Conservation (phyloP, 2,888 invertebrate species). For the Rhamphomyia laevipes region DNA sequence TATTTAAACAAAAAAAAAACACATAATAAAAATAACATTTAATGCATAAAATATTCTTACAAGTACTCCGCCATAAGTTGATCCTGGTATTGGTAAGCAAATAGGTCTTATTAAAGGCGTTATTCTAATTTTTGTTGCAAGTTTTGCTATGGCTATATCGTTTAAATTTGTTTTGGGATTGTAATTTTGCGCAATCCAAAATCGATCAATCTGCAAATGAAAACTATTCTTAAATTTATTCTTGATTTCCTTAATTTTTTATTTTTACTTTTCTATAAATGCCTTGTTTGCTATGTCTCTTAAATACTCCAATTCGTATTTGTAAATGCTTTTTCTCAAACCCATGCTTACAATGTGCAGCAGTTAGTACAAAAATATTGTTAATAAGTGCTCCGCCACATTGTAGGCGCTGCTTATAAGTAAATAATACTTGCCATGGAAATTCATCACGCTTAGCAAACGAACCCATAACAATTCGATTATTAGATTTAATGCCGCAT, state of each 20-base stretch:
- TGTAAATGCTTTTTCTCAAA: background rate
- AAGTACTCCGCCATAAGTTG: slow-evolving; percentile 11
- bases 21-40: too few species aligned
- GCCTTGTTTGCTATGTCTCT: too few species aligned
- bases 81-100: slow-evolving; percentile 9
- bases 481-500: slow-evolving; percentile 52
- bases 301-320: too few species aligned
- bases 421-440: slow-evolving; percentile 51
- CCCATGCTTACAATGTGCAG: slow-evolving; percentile 10
- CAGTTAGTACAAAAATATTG: slow-evolving; percentile 9
- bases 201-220: too few species aligned
- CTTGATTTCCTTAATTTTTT: too few species aligned
- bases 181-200: background rate
- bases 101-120: slow-evolving; percentile 13
- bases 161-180: slow-evolving; percentile 9
- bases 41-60: slow-evolving; percentile 5
- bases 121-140: slow-evolving; percentile 8
- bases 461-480: slow-evolving; percentile 57
- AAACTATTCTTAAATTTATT: too few species aligned
- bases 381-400: slow-evolving; percentile 11
- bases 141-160: slow-evolving; percentile 13
- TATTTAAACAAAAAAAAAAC: too few species aligned
- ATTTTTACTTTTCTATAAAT: too few species aligned
- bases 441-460: slow-evolving; percentile 44
- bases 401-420: slow-evolving; percentile 19